Evolutionary conservation across 2,888 invertebrate species (phyloP).

Genomic region (Drosophila hamatofila): DNA sequence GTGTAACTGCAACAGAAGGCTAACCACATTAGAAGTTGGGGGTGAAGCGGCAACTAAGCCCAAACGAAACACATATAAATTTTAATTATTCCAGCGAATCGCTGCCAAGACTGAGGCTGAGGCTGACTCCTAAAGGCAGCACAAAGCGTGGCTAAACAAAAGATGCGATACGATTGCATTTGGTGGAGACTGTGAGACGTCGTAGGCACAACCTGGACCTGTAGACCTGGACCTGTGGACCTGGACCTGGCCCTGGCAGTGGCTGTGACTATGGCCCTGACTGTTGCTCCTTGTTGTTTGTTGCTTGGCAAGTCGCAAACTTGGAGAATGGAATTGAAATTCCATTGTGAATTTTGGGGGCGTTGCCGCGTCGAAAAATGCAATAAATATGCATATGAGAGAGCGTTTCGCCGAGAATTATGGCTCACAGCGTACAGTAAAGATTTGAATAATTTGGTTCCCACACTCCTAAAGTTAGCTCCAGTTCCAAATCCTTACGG

Average conservation of each 20-base stretch:
- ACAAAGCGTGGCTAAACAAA: constrained; percentile 54
- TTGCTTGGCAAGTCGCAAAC: constrained; percentile 37
- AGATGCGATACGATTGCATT: constrained; percentile 68
- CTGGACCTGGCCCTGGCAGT: not conserved
- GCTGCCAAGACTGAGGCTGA: constrained; percentile 1
- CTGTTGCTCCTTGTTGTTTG: constrained; percentile 10
- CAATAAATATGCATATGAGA: constrained; percentile 85
- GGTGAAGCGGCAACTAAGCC: constrained; percentile 28
- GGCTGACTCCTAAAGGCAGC: constrained; percentile 17
- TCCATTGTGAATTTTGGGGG: constrained; percentile 83
- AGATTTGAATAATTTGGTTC: constrained; percentile 84
- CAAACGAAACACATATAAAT: constrained; percentile 72
- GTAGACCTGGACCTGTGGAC: not conserved
- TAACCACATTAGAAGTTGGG: constrained; percentile 44
- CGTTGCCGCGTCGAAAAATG: constrained; percentile 84
- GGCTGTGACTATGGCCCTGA: constrained; percentile 4
- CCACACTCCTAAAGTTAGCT: constrained; percentile 68
- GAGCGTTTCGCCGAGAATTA: constrained; percentile 57
- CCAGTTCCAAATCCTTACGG: constrained; percentile 14
- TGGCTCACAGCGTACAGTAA: constrained; percentile 31
- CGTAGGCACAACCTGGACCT: constrained; percentile 16
- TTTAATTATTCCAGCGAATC: constrained; percentile 79
- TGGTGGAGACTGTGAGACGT: constrained; percentile 33
- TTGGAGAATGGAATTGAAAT: constrained; percentile 83
- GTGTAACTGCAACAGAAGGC: constrained; percentile 29